Evolutionary conservation across 1,140 invertebrate genomes (phyloP).

Genomic region (Cyclina sinensis): DNA sequence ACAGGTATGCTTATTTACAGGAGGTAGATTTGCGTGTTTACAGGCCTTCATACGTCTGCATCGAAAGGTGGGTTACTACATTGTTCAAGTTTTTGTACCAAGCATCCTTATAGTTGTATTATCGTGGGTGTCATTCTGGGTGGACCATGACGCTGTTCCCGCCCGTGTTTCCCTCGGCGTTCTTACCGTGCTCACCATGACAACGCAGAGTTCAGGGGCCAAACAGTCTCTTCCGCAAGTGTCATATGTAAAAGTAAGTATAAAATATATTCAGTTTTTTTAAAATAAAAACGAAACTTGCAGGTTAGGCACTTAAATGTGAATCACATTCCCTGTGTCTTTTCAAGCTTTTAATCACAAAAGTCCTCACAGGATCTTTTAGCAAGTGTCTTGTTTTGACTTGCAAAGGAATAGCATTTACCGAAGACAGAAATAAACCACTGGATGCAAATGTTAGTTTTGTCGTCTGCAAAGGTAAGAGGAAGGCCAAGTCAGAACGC

Average conservation of each 20-base stretch:
- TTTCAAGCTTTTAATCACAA: too few species aligned
- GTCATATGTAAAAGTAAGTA: constrained; percentile 89
- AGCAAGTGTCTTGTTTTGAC: too few species aligned
- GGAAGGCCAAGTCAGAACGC: too few species aligned
- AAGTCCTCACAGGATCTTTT: too few species aligned
- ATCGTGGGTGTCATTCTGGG: constrained; percentile 98
- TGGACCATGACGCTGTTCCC: constrained; percentile 89
- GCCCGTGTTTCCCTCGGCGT: constrained; percentile 89
- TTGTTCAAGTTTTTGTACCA: constrained; percentile 97
- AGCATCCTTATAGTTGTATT: constrained; percentile 97
- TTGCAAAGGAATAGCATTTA: too few species aligned
- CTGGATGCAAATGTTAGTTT: too few species aligned
- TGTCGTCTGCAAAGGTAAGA: too few species aligned
- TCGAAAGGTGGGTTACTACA: constrained; percentile 96
- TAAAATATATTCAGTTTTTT: background rate
- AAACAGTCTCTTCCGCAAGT: constrained; percentile 87
- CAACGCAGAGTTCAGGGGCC: constrained; percentile 80
- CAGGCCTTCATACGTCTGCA: constrained; percentile 88
- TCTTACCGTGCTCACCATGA: constrained; percentile 80
- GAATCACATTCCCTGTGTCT: too few species aligned
- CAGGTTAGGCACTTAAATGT: too few species aligned
- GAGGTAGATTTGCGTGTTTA: constrained; percentile 59
- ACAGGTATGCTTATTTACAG: too few species aligned
- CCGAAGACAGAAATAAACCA: too few species aligned
- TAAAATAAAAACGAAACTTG: too few species aligned